phyloP scores from a whole-genome alignment of 2,888 invertebrate genomes.

The Pseudococcus viburni region DNA sequence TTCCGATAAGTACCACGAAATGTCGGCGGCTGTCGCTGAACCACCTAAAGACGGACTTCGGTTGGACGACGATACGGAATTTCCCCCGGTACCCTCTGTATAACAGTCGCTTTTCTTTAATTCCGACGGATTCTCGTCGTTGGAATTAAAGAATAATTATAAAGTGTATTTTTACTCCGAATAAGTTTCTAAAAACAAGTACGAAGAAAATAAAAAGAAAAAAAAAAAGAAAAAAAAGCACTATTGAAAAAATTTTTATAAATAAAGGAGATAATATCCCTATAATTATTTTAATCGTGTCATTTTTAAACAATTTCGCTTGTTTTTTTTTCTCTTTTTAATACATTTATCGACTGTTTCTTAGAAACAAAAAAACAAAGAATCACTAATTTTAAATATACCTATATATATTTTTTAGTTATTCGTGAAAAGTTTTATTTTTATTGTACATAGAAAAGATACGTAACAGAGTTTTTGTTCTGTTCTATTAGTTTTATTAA shows the following conservation, averaged over 20 bases:
- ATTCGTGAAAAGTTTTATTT: background rate
- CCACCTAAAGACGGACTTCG: slow-evolving; percentile 80
- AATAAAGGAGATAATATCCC: slow-evolving; percentile 4
- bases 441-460: slow-evolving; percentile 23
- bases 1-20: slow-evolving; percentile 82
- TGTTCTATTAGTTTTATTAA: slow-evolving; percentile 44
- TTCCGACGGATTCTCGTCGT: slow-evolving; percentile 55
- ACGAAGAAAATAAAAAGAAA: background rate
- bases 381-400: slow-evolving; percentile 41
- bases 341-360: slow-evolving; percentile 34
- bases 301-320: slow-evolving; percentile 43
- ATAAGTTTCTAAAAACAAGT: background rate
- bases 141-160: slow-evolving; percentile 66
- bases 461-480: slow-evolving; percentile 45
- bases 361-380: background rate
- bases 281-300: slow-evolving; percentile 32
- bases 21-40: slow-evolving; percentile 81
- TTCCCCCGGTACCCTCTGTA: slow-evolving; percentile 89
- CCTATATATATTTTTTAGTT: background rate
- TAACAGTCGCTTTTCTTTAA: slow-evolving; percentile 65
- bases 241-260: background rate
- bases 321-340: slow-evolving; percentile 53
- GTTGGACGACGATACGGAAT: slow-evolving; percentile 86
- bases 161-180: slow-evolving; percentile 64
- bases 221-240: slow-evolving; percentile 19